These are phyloP conservation scores for Trissolcus basalis DNA, from an alignment of 1,140 invertebrate genomes.

Conservation along the genomic window DNA sequence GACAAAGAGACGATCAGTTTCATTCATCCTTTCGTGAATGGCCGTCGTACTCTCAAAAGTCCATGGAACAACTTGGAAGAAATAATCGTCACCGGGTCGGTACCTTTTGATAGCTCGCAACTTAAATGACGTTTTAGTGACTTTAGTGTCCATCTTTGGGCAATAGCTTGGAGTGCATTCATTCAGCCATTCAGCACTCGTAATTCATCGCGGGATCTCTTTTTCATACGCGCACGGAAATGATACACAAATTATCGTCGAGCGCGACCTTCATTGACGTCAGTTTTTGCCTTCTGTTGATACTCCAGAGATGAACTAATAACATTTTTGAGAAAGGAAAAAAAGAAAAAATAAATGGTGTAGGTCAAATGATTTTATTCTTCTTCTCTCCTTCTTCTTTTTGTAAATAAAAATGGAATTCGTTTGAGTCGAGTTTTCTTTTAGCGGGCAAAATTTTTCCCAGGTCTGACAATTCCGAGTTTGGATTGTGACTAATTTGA, in stretches of 20 bases:
- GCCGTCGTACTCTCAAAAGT: slow-evolving; percentile 38
- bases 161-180: slow-evolving; percentile 47
- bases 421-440: too few relatives aligned
- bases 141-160: slow-evolving; percentile 54
- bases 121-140: slow-evolving; percentile 66
- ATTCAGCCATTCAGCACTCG: slow-evolving; percentile 13
- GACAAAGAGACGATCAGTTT: slow-evolving; percentile 24
- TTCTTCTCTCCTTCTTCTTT: too few relatives aligned
- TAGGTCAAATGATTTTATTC: too few relatives aligned
- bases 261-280: slow-evolving; percentile 21
- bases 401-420: too few relatives aligned
- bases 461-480: too few relatives aligned
- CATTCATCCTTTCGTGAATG: slow-evolving; percentile 62
- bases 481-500: too few relatives aligned
- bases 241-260: slow-evolving; percentile 51
- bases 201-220: slow-evolving; percentile 6
- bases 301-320: slow-evolving; percentile 43
- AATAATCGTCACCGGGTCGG: slow-evolving; percentile 61
- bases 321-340: slow-evolving; percentile 5
- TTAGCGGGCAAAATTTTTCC: too few relatives aligned
- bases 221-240: slow-evolving; percentile 24
- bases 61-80: slow-evolving; percentile 31
- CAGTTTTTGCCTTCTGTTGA: slow-evolving; percentile 39
- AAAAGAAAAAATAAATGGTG: background rate
- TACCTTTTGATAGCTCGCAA: slow-evolving; percentile 60